Conservation (phyloP, 2,797 vertebrate species). For the Microctenopoma steveboyesi region DNA sequence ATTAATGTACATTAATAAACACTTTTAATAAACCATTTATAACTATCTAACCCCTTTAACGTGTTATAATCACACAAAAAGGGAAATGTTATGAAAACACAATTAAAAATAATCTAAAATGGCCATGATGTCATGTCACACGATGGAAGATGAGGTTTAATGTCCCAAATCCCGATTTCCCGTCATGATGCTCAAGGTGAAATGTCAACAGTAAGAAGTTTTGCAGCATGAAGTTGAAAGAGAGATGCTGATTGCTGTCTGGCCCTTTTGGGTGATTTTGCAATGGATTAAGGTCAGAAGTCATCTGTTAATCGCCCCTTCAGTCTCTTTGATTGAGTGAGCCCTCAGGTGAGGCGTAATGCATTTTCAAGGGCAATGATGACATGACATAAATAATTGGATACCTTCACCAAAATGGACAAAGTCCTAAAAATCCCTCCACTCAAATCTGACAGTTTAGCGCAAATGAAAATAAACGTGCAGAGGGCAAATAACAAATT, state of each 20-base stretch:
- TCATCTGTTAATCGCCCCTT: constrained; percentile 69
- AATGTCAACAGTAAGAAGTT: constrained; percentile 54
- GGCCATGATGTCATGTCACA: neutral
- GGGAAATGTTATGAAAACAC: neutral
- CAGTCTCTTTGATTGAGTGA: constrained; percentile 80
- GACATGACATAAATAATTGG: constrained; percentile 74
- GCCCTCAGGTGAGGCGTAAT: constrained; percentile 79
- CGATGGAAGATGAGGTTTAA: constrained; percentile 3
- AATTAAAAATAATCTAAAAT: neutral
- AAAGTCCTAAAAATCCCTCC: constrained; percentile 73
- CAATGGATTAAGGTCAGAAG: constrained; percentile 67
- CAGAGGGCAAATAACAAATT: constrained; percentile 58
- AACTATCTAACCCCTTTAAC: neutral
- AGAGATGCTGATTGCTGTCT: constrained; percentile 44
- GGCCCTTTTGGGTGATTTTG: constrained; percentile 52
- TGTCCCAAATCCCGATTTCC: constrained; percentile 13
- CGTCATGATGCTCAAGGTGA: constrained; percentile 38
- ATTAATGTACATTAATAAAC: no score
- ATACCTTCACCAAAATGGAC: constrained; percentile 71
- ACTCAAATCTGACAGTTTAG: constrained; percentile 72
- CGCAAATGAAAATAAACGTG: constrained; percentile 74
- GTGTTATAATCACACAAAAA: neutral
- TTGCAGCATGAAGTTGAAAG: constrained; percentile 26
- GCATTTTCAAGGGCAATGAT: constrained; percentile 82
- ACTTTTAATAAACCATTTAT: neutral